These are phyloP conservation scores for Hydrolagus affinis DNA, from an alignment of 2,113 vertebrate species.

Conservation along the genomic window DNA sequence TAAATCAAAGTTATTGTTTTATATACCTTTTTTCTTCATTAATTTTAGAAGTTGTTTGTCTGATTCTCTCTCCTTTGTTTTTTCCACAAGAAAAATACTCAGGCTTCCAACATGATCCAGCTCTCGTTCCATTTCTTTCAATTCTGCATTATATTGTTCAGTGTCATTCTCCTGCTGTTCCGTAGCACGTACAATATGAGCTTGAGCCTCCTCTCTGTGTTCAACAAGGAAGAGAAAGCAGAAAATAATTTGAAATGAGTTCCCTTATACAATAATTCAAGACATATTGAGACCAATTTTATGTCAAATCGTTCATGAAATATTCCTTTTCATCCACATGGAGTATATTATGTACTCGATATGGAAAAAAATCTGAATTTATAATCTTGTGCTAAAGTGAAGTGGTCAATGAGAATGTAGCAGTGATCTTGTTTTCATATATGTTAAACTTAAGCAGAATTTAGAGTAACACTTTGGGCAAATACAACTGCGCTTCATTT, in stretches of 20 bases:
- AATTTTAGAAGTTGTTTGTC: slow-evolving; percentile 30
- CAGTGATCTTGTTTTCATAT: no score
- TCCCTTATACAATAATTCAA: no score
- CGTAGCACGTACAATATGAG: neutral
- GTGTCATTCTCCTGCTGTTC: slow-evolving; percentile 33
- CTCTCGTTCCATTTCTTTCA: slow-evolving; percentile 29
- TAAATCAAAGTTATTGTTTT: neutral
- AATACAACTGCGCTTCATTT: no score
- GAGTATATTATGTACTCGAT: no score
- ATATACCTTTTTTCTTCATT: slow-evolving; percentile 30
- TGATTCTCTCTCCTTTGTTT: slow-evolving; percentile 28
- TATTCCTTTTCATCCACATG: no score
- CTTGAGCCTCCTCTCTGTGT: slow-evolving; percentile 27
- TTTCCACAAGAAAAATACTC: slow-evolving; percentile 33
- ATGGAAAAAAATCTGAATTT: no score
- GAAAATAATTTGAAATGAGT: neutral
- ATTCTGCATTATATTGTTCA: slow-evolving; percentile 19
- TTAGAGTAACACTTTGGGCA: no score
- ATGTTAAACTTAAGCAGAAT: no score
- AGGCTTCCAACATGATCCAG: slow-evolving; percentile 32
- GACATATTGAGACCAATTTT: no score
- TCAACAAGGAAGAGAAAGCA: neutral
- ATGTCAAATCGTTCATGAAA: no score
- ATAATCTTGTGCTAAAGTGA: no score
- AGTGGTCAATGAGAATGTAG: no score